Base-by-base conservation (phyloP, 2,797 vertebrate genomes). In the Hylomyscus alleni region DNA sequence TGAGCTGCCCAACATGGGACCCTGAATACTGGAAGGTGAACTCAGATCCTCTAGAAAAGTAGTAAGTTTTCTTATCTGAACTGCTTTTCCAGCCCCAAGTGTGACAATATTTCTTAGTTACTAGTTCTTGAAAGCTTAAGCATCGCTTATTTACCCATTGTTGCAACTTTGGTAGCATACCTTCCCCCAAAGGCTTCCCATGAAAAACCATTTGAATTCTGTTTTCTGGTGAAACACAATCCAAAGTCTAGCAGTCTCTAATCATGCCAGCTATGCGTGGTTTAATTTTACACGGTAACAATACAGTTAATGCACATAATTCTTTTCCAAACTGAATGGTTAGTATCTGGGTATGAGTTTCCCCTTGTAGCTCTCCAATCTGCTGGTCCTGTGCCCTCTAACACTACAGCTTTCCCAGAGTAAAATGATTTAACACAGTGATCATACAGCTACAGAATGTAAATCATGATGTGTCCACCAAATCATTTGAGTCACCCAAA, bases 281-380 rank as follows among this genome's bases (percentile, higher is more conserved):
- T 40, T 88, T 75, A 77, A 85, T 78, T 34, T 78, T 93, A 73
- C 40, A 72, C 40, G 62, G 50, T 15, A 93, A 37, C 31, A 50
- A 87, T 54, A 85, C 29, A 84, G 31, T 84, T 82, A 94, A n/a
- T 58, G 47, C 5, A 50, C 17, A 54, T 0, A 85, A 50, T 92
- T 96, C 12, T 94, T 86, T 95, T 82, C 81, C 73, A 67, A 83
- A 83, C 26, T 52, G 67, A 85, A 56, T 60, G 75, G 93, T 78
- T 81, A 31, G 75, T 37, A 24, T 73, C 73, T 37, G 8, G 31
- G 26, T 14, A 31, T 29, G n/a, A 77, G 12, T 91, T 89, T 94
- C 29, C 22, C 11, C 40, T 37, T 69, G 29, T 17, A 44, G 85
- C 91, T 75, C 72, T 54, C 26, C 20, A 29, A 7, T 67, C 50